phyloP scores from a whole-genome alignment of 2,888 invertebrate species.

The Perizoma flavofasciatum region DNA sequence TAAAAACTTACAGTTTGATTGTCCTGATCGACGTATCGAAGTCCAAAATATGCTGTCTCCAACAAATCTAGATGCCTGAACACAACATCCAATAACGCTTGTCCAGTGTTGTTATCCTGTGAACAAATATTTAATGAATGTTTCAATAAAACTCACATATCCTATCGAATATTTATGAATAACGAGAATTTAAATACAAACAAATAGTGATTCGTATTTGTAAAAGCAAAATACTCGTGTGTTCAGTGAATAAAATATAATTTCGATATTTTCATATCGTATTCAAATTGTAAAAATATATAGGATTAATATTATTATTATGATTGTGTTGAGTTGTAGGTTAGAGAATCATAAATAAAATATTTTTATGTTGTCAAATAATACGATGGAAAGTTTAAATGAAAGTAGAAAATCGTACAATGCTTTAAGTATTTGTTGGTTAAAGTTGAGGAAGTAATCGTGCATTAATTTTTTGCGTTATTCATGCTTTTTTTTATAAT shows the following conservation, averaged over 20 bases:
- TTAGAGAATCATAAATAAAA: constrained; percentile 7
- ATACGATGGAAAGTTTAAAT: constrained; percentile 16
- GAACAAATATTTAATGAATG: constrained; percentile 38
- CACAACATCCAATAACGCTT: constrained; percentile 95
- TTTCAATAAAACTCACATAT: constrained; percentile 20
- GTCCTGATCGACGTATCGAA: constrained; percentile 95
- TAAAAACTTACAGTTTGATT: constrained; percentile 94
- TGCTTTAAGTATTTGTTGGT: constrained; percentile 5
- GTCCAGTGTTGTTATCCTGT: constrained; percentile 95
- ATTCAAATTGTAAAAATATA: constrained; percentile 11
- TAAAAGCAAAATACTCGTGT: constrained; percentile 14
- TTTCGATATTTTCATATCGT: constrained; percentile 13
- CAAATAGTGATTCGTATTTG: constrained; percentile 19
- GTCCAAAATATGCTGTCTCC: constrained; percentile 98
- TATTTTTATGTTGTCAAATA: constrained; percentile 6
- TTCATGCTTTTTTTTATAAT: no score
- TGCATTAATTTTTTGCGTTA: not conserved
- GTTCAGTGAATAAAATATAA: constrained; percentile 14
- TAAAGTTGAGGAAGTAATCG: constrained; percentile 3
- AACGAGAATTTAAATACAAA: constrained; percentile 21
- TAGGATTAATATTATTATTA: not conserved
- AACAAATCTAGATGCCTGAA: constrained; percentile 96
- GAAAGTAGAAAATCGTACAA: constrained; percentile 11
- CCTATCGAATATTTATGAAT: constrained; percentile 21
- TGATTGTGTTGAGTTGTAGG: constrained; percentile 9